Evolutionary conservation across 2,888 invertebrate genomes (phyloP).

Genomic region (Acronicta aceris): DNA sequence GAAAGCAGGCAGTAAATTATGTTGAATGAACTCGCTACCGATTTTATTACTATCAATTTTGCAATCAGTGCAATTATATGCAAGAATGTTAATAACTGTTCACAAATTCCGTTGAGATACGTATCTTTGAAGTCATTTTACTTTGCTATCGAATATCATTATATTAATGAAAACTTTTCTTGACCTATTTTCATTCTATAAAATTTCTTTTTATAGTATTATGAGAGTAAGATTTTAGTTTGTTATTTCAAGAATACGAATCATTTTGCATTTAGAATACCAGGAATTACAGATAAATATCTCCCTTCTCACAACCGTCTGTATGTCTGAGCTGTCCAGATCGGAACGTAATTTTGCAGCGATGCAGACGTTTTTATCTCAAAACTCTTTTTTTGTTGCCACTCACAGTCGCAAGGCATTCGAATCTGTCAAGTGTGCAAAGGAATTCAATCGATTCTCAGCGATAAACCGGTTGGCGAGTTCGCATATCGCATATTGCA

Average conservation of each 20-base stretch:
- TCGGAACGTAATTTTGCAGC: constrained; percentile 29
- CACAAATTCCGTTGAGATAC: not conserved
- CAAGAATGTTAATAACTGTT: constrained; percentile 34
- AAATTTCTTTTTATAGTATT: too few relatives aligned
- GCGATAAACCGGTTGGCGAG: constrained; percentile 50
- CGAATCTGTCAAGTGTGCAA: constrained; percentile 41
- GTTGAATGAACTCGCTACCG: constrained; percentile 18
- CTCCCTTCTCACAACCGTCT: constrained; percentile 6
- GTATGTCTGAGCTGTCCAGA: constrained; percentile 21
- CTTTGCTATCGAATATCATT: not conserved
- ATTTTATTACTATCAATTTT: constrained; percentile 35
- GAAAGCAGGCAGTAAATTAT: constrained; percentile 19
- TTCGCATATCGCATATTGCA: constrained; percentile 46
- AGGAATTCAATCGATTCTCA: constrained; percentile 42
- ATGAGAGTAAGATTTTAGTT: too few relatives aligned
- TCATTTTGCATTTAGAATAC: too few relatives aligned
- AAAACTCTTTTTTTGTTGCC: constrained; percentile 36
- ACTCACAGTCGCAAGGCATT: constrained; percentile 37
- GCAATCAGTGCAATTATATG: constrained; percentile 36
- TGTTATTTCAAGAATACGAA: too few relatives aligned
- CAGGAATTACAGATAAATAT: too few relatives aligned
- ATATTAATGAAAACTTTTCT: too few relatives aligned
- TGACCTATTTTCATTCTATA: too few relatives aligned
- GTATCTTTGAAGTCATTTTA: not conserved
- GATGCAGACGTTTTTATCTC: constrained; percentile 21